Evolutionary conservation across 2,113 vertebrate genomes (phyloP).

Genomic region (Hydrochoerus hydrochaeris): DNA sequence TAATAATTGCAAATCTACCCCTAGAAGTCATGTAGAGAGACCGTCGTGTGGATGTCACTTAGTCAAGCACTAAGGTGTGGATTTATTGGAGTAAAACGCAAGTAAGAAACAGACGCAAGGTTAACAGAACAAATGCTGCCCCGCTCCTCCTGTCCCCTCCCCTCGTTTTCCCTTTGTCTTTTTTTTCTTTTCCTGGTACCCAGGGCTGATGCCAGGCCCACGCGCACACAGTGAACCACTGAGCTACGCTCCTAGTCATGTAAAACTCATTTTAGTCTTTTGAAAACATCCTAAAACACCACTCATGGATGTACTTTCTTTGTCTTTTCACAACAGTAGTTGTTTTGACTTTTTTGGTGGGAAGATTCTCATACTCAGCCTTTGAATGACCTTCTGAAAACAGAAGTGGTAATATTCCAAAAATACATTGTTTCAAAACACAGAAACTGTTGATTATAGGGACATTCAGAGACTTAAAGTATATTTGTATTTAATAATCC

Average conservation of each 20-base stretch:
- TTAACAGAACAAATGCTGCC: not conserved
- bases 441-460: not conserved
- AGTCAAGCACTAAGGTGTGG: not conserved
- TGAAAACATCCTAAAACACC: conserved; percentile 17
- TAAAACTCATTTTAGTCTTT: not conserved
- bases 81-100: not conserved
- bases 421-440: not conserved
- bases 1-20: conserved; percentile 34
- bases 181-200: not conserved
- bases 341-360: not conserved
- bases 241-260: not conserved
- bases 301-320: not conserved
- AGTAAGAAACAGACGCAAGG: not conserved
- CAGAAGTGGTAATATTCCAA: not conserved
- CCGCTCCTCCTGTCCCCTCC: not conserved
- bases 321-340: not conserved
- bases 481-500: conserved; percentile 27
- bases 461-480: conserved; percentile 5
- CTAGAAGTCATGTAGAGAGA: not conserved
- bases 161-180: not conserved
- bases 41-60: not conserved
- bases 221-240: not conserved
- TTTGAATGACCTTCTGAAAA: conserved; percentile 35
- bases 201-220: not conserved
- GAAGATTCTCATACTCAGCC: not conserved